phyloP scores from a whole-genome alignment of 1,140 invertebrate genomes.

The Zaprionus vittiger region DNA sequence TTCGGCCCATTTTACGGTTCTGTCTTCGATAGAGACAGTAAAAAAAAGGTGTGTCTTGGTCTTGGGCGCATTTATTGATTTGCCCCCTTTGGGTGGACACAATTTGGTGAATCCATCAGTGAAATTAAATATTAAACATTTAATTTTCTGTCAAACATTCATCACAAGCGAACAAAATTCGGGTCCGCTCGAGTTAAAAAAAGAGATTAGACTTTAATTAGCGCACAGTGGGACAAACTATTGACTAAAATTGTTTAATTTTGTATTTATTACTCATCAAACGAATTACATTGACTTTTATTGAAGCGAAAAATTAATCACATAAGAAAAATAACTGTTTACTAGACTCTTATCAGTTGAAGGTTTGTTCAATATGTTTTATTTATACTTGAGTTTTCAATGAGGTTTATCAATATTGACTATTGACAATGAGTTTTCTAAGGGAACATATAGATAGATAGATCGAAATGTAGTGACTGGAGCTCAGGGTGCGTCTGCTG shows the following conservation, averaged over 20 bases:
- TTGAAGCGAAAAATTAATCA: not conserved
- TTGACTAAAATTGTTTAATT: not conserved
- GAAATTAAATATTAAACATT: conserved; percentile 69
- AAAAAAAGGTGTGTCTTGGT: conserved; percentile 50
- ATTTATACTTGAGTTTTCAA: not conserved
- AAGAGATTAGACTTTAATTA: conserved; percentile 20
- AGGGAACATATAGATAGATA: conserved; percentile 20
- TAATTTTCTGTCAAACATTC: conserved; percentile 39
- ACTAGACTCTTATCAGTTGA: not conserved
- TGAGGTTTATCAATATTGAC: not conserved
- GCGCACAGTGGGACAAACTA: conserved; percentile 25
- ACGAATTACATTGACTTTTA: not conserved
- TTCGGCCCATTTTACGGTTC: conserved; percentile 45
- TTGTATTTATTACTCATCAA: not conserved
- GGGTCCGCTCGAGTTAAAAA: conserved; percentile 27
- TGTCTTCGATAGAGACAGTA: conserved; percentile 48
- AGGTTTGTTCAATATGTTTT: not conserved
- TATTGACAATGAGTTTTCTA: no score
- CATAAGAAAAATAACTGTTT: conserved; percentile 1
- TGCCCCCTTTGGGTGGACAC: conserved; percentile 24
- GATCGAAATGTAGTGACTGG: conserved; percentile 1
- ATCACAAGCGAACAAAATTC: conserved; percentile 35
- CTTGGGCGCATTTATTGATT: conserved; percentile 57
- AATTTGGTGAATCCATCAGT: conserved; percentile 55
- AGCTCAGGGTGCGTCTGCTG: conserved; percentile 21